These are phyloP conservation scores for Scortum barcoo DNA, from an alignment of 2,113 vertebrate genomes.

Conservation along the genomic window DNA sequence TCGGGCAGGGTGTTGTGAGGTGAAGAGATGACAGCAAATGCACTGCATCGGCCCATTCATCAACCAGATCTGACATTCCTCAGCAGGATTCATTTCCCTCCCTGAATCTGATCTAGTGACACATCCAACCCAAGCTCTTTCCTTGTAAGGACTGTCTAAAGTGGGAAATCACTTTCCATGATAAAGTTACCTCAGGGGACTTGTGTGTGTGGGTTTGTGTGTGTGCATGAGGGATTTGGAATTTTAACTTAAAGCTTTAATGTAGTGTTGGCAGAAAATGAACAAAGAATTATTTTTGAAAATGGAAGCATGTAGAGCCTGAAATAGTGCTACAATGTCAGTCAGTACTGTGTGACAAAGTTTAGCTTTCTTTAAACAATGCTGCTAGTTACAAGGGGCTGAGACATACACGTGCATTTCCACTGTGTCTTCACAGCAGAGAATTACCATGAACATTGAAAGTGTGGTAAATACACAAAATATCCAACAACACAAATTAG, in stretches of 20 bases:
- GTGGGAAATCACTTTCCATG: constrained; percentile 70
- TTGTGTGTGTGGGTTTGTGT: constrained; percentile 19
- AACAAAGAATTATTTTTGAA: not conserved
- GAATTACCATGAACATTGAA: no score
- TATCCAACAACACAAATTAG: no score
- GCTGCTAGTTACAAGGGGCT: no score
- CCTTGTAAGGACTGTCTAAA: constrained; percentile 83
- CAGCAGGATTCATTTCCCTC: constrained; percentile 64
- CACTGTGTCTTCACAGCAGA: no score
- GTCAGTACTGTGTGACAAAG: not conserved
- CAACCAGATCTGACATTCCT: constrained; percentile 59
- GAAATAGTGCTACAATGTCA: not conserved
- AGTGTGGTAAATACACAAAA: no score
- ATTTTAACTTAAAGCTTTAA: not conserved
- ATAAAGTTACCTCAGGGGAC: constrained; percentile 65
- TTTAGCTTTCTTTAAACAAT: not conserved
- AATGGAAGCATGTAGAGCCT: not conserved
- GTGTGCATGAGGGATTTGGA: not conserved
- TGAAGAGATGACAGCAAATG: constrained; percentile 54
- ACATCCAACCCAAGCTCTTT: constrained; percentile 67
- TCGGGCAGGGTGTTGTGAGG: constrained; percentile 52
- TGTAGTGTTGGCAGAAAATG: not conserved
- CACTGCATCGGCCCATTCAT: constrained; percentile 49
- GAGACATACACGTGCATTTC: not conserved
- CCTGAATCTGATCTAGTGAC: constrained; percentile 72